Evolutionary conservation across 2,888 invertebrate genomes (phyloP).

Genomic region (Galerucella calmariensis): DNA sequence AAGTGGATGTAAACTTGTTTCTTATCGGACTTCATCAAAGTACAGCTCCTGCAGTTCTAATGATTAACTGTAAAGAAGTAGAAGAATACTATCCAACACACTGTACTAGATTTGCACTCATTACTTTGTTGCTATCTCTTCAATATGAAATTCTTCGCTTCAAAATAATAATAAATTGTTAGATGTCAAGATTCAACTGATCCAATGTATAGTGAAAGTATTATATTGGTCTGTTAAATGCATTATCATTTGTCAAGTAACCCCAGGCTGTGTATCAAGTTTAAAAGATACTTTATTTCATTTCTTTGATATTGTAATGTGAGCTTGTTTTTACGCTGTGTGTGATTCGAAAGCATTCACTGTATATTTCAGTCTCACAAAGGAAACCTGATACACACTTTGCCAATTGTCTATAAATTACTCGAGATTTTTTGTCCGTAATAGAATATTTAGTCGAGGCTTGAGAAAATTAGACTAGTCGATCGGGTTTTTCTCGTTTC

Average conservation of each 20-base stretch:
- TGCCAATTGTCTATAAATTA: conserved; percentile 14
- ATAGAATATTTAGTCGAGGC: not conserved
- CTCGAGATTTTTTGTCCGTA: not conserved
- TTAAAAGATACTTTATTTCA: conserved; percentile 31
- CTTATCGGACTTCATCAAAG: too few species aligned
- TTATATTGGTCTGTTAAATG: conserved; percentile 19
- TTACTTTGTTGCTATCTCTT: too few species aligned
- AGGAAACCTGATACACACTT: conserved; percentile 7
- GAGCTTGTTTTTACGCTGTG: conserved; percentile 31
- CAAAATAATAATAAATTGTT: too few species aligned
- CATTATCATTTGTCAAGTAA: conserved; percentile 38
- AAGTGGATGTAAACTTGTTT: too few species aligned
- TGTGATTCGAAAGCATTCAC: conserved; percentile 10
- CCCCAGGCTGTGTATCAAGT: conserved; percentile 40
- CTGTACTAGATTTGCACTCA: too few species aligned
- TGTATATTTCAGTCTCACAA: conserved; percentile 1
- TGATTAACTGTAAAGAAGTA: too few species aligned
- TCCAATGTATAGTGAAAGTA: not conserved
- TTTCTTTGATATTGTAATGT: conserved; percentile 26
- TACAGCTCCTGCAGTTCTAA: too few species aligned
- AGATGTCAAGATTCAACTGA: not conserved
- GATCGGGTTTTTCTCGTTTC: too few species aligned
- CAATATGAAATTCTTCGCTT: too few species aligned
- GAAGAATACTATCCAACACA: too few species aligned
- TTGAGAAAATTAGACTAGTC: too few species aligned